phyloP scores from a whole-genome alignment of 1,140 invertebrate species.

The Heliconius melpomene region DNA sequence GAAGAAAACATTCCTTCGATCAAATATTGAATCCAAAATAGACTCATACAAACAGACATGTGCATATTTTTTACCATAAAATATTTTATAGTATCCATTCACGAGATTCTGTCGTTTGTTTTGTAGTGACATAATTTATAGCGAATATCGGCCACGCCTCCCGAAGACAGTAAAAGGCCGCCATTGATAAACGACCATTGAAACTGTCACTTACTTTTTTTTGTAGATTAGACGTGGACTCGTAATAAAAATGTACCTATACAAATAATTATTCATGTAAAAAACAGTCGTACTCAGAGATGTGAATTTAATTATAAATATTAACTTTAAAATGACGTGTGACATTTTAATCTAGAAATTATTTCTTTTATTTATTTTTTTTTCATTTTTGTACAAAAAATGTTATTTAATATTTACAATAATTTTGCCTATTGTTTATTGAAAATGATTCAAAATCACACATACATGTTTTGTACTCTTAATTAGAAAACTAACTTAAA shows the following conservation, averaged over 20 bases:
- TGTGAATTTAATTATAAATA: not conserved
- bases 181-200: conserved; percentile 47
- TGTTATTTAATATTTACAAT: too few relatives aligned
- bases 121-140: conserved; percentile 66
- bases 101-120: conserved; percentile 47
- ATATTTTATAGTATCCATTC: conserved; percentile 52
- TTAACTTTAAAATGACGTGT: not conserved
- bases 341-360: not conserved
- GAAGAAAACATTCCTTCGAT: too few relatives aligned
- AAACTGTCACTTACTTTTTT: conserved; percentile 3
- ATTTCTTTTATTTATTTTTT: too few relatives aligned
- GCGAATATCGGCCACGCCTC: conserved; percentile 64
- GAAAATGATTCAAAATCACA: too few relatives aligned
- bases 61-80: conserved; percentile 24
- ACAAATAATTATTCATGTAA: not conserved
- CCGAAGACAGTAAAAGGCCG: conserved; percentile 50
- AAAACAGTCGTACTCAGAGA: not conserved
- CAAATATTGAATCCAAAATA: not conserved
- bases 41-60: not conserved
- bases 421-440: too few relatives aligned
- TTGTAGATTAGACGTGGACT: not conserved
- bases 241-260: not conserved
- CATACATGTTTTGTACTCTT: too few relatives aligned
- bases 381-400: too few relatives aligned
- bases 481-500: too few relatives aligned